Evolutionary conservation across 2,888 invertebrate species (phyloP), one percentile per base, ranked within the genome.

Genomic region (Lepeophtheirus nordmannii): DNA sequence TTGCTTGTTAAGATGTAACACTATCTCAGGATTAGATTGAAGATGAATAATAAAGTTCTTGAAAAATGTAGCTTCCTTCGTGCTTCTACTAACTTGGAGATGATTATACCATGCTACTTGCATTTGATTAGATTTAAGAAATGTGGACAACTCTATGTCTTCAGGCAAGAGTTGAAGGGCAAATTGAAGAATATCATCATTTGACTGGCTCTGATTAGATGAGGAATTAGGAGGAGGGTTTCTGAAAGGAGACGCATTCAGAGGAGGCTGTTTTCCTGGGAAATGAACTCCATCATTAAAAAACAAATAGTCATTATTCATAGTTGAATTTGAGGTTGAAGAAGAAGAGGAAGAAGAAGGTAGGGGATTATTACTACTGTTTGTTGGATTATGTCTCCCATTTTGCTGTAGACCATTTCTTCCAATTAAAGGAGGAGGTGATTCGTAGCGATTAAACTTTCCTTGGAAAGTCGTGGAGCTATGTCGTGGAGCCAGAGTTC

Each of bases 251-350:
- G 40, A 17, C 20, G 53, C 46, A 12, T 46, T 46, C 8, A 22
- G 63, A 10, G 56, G 41, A 22, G 63, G n/a, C 30, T 11, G 30
- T 20, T 22, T 22, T 9, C 46, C 46, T 1, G 63, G 63, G 14
- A 61, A 61, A 61, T 61, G 61, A 37, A 61, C 61, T 30, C 61
- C 61, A 37, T 61, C 61, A n/a, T 22, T 56, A 3, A 53, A 56
- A 37, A 23, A 56, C 10, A 14, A 12, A 30, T 11, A 20, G 37
- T 38, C 38, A 22, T 63, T 63, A 53, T 22, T 22, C 14, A 17
- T 53, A 17, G 53, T 53, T 53, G 53, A n/a, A 17, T 17, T 17
- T 17, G 53, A 53, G n/a, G 53, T 53, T 53, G 17, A n/a, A 53
- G 53, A 17, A 53, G 53, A 17, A 1, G 17, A 17, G 53, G 53